A percentile compares a stretch with the other conserved stretches of the same genome.
These are phyloP conservation scores for Pseudomyrmex dendroicus DNA, from an alignment of 1,140 invertebrate species.

Conservation along the genomic window DNA sequence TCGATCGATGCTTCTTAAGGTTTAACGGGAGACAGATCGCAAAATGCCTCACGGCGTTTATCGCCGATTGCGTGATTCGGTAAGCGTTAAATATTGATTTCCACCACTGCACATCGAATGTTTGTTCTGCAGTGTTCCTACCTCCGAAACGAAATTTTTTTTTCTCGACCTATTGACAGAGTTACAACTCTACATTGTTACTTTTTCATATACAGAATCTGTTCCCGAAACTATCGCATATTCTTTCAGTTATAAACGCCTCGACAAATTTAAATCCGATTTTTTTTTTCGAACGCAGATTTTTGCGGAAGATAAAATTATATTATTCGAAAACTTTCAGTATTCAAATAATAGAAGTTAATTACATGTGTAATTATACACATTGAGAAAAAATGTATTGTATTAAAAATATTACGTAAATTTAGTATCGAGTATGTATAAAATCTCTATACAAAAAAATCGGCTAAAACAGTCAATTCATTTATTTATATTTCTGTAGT, in stretches of 20 bases:
- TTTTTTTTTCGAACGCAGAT: slow-evolving; percentile 16
- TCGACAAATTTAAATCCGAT: slow-evolving; percentile 7
- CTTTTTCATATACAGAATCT: slow-evolving; percentile 38
- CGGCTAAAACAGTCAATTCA: background rate
- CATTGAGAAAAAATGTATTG: too few species aligned
- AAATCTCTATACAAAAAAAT: background rate
- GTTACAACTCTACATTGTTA: slow-evolving; percentile 24
- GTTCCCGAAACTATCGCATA: background rate
- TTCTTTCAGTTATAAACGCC: slow-evolving; percentile 25
- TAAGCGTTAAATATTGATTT: slow-evolving; percentile 39
- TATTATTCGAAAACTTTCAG: background rate
- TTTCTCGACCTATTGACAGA: slow-evolving; percentile 46
- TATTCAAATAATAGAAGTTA: slow-evolving; percentile 12
- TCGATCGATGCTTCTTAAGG: background rate
- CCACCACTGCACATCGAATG: background rate
- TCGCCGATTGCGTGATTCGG: slow-evolving; percentile 12
- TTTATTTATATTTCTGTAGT: background rate
- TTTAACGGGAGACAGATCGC: background rate
- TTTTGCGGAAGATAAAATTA: background rate
- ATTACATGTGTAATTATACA: too few species aligned
- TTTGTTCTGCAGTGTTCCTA: slow-evolving; percentile 12
- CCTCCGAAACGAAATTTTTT: slow-evolving; percentile 13
- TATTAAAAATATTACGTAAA: too few species aligned
- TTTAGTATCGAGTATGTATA: background rate
- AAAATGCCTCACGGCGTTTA: background rate